These are phyloP conservation scores for Ursus arctos DNA, from an alignment of 2,113 vertebrate genomes.

Conservation along the genomic window DNA sequence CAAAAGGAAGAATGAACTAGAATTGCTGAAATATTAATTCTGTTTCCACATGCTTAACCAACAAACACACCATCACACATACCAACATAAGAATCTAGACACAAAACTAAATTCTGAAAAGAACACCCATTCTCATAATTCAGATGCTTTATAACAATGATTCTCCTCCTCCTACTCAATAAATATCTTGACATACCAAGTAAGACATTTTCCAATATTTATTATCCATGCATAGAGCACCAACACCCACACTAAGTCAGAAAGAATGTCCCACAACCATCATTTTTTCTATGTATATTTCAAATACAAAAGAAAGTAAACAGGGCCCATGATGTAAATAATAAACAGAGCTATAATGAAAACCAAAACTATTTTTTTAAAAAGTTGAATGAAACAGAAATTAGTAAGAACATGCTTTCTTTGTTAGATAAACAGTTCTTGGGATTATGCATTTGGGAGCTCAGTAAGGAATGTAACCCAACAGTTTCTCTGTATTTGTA, in stretches of 20 bases:
- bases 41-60: background rate
- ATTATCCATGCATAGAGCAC: background rate
- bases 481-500: slow-evolving; percentile 17
- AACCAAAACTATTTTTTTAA: slow-evolving; percentile 43
- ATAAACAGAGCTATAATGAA: slow-evolving; percentile 6
- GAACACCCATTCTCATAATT: slow-evolving; percentile 40
- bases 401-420: slow-evolving; percentile 22
- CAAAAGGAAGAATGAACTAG: slow-evolving; percentile 4
- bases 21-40: slow-evolving; percentile 31
- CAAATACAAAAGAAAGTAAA: slow-evolving; percentile 37
- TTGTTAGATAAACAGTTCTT: background rate
- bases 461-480: background rate
- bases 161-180: slow-evolving; percentile 43
- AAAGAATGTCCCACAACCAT: slow-evolving; percentile 5
- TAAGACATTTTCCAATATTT: slow-evolving; percentile 44
- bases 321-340: background rate
- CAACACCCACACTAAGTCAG: slow-evolving; percentile 28
- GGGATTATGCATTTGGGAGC: slow-evolving; percentile 14
- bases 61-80: slow-evolving; percentile 44
- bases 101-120: slow-evolving; percentile 64
- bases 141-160: slow-evolving; percentile 60
- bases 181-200: slow-evolving; percentile 60
- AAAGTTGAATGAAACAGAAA: slow-evolving; percentile 43
- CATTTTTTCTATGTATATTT: slow-evolving; percentile 33
- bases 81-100: slow-evolving; percentile 43